Base-by-base conservation (phyloP, 2,113 vertebrate species). In the Notothenia coriiceps region DNA sequence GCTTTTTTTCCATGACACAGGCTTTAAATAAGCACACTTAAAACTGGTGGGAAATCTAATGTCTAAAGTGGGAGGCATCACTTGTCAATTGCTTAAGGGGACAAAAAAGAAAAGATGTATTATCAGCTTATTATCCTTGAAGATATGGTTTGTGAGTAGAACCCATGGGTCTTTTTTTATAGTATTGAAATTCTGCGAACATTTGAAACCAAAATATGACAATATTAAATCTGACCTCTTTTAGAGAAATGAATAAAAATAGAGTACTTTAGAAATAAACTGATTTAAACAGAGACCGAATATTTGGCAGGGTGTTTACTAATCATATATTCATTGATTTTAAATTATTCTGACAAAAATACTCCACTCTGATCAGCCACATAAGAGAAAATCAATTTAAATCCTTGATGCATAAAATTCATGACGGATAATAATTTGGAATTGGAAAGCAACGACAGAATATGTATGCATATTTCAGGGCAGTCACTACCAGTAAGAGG, bases 11-110 rank as follows among this genome's bases (percentile, higher is more conserved):
- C 62, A 77, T 86, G 79, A 88, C 86, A 87, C 74, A 83, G 85
- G 90, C 80, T 93, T 94, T 94, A 93, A 94, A 94, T 94, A 94
- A 93, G 91, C 91, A 84, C 81, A 84, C 77, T 89, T 91, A 88
- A 92, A 93, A 91, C 93, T 91, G 65, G 87, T 83, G 92, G 93
- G 92, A 93, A 91, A 94, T 93, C 88, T 91, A 88, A 86, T 64
- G 83, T 89, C 86, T 89, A 89, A 92, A 93, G 91, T 90, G 89
- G 90, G 92, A 91, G 88, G 89, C 83, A 81, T 92, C 88, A 84
- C 92, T 89, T 92, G 83, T 85, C 88, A 86, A 35, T 87, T 63
- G 86, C 93, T 91, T 64, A 74, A 86, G 90, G 91, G 83, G 82
- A 84, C 64, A 76, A 49, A 59, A 52, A 17, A 74, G 73, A 59